A percentile compares a stretch with the other conserved stretches of the same genome.
Evolutionary conservation across 2,113 vertebrate species (phyloP).

Genomic region (Dipodomys stephensi): DNA sequence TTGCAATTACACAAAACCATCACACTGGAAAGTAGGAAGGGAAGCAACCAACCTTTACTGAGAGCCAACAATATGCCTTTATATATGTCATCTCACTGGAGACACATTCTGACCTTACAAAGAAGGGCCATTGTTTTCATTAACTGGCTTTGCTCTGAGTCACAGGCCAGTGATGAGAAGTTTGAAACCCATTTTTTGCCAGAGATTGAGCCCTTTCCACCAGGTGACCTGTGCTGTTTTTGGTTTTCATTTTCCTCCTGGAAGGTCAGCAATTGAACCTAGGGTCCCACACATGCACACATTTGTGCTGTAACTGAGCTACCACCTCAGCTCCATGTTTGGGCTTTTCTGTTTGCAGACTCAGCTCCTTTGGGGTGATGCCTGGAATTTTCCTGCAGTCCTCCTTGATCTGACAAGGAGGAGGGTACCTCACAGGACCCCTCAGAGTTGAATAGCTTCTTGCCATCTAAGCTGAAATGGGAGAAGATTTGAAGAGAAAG

Average conservation of each 20-base stretch:
- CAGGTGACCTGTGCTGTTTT: not conserved
- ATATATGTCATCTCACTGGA: not conserved
- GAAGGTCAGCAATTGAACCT: not conserved
- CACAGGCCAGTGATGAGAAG: not conserved
- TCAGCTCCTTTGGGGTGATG: rapidly evolving
- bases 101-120: not conserved
- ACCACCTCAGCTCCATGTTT: not conserved
- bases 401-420: not conserved
- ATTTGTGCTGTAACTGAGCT: no score
- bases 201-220: no score
- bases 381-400: not conserved
- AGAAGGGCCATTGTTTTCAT: not conserved
- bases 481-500: slow-evolving; percentile 23
- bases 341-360: not conserved
- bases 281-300: no score
- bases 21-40: not conserved
- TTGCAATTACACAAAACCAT: not conserved
- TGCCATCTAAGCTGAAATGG: not conserved
- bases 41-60: not conserved
- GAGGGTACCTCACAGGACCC: not conserved
- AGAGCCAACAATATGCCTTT: not conserved
- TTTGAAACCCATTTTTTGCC: not conserved
- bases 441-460: not conserved
- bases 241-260: not conserved
- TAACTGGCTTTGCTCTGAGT: not conserved